phyloP scores from a whole-genome alignment of 2,888 invertebrate species.

The Morinoia aosen region DNA sequence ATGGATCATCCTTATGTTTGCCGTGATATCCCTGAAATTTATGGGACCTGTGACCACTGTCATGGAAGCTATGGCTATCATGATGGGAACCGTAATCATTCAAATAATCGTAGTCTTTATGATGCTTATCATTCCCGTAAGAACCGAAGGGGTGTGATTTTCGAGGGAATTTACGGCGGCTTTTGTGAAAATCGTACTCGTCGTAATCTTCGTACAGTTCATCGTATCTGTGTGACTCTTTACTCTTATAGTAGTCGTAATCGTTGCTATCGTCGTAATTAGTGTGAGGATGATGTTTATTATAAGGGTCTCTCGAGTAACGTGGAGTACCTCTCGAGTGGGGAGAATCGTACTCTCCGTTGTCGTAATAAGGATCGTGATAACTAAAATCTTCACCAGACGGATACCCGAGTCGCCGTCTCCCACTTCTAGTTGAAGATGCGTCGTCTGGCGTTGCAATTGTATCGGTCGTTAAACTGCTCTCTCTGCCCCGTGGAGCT shows the following conservation, averaged over 20 bases:
- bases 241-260: background rate
- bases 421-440: background rate
- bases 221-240: background rate
- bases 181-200: background rate
- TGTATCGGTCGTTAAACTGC: too few relatives aligned
- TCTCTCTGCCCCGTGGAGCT: too few relatives aligned
- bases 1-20: constrained; percentile 2
- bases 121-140: background rate
- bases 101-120: background rate
- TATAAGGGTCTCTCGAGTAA: background rate
- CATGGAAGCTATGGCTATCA: background rate
- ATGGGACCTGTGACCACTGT: background rate
- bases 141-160: background rate
- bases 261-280: background rate
- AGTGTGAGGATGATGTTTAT: background rate
- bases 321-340: background rate
- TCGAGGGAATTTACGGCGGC: background rate
- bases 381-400: background rate
- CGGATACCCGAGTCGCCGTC: background rate
- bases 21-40: background rate
- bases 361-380: background rate
- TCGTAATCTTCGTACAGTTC: background rate
- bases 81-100: background rate
- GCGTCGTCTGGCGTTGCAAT: too few relatives aligned
- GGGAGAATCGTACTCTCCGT: background rate